Evolutionary conservation across 2,113 vertebrate species (phyloP).

Genomic region (Meriones unguiculatus): DNA sequence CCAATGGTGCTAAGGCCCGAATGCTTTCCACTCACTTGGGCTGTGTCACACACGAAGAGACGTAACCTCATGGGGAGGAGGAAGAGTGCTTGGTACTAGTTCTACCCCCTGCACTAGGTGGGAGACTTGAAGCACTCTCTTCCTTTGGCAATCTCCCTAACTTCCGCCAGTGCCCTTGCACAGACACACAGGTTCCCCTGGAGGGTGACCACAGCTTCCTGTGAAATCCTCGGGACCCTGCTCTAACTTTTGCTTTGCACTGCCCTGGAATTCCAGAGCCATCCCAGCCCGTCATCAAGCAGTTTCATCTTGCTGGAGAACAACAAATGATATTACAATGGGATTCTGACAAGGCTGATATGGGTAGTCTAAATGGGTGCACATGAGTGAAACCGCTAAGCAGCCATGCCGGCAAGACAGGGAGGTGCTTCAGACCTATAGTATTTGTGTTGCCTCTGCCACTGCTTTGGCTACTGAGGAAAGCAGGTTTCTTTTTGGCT

Average conservation of each 20-base stretch:
- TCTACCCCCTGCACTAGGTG: background rate
- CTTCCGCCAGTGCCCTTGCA: background rate
- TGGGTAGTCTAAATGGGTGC: background rate
- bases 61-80: background rate
- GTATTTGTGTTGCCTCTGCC: background rate
- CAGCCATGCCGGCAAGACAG: constrained; percentile 10
- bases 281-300: background rate
- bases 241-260: background rate
- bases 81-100: background rate
- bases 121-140: background rate
- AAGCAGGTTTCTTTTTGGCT: constrained; percentile 36
- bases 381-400: background rate
- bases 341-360: background rate
- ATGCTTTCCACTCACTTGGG: background rate
- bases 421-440: background rate
- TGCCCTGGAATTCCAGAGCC: constrained; percentile 32
- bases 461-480: background rate
- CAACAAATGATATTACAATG: constrained; percentile 27
- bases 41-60: constrained; percentile 19
- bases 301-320: constrained; percentile 23
- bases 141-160: background rate
- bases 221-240: background rate
- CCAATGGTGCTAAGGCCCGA: background rate
- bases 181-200: constrained; percentile 3
- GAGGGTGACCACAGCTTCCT: background rate